Evolutionary conservation across 1,140 invertebrate species (phyloP).

Genomic region (Hermatobates lingyangjiaoensis): DNA sequence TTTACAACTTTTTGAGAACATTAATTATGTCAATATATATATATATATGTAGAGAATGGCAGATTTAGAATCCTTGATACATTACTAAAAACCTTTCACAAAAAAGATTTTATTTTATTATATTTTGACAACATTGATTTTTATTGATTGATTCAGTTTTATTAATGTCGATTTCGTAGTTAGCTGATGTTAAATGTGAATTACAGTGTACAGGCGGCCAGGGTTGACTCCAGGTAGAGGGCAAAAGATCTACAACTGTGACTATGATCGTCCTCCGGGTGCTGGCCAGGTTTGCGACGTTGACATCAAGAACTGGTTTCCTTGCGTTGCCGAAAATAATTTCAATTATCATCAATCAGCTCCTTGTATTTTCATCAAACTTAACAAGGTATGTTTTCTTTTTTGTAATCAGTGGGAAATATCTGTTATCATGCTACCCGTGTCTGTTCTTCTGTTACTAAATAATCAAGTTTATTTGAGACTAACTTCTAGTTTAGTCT

Average conservation of each 20-base stretch:
- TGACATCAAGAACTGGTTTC: slow-evolving; percentile 37
- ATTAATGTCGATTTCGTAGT: slow-evolving; percentile 19
- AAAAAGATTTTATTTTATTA: neutral
- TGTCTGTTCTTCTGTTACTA: too few species aligned
- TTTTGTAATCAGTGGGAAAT: slow-evolving; percentile 39
- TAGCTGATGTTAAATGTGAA: neutral
- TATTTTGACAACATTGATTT: slow-evolving; percentile 18
- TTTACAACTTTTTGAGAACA: too few species aligned
- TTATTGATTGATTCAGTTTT: slow-evolving; percentile 19
- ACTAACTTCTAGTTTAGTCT: too few species aligned
- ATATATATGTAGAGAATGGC: too few species aligned
- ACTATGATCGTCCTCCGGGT: slow-evolving; percentile 37
- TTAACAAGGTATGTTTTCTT: slow-evolving; percentile 43
- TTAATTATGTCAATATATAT: too few species aligned
- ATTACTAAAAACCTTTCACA: neutral
- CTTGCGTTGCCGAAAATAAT: slow-evolving; percentile 45
- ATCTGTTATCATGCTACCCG: neutral
- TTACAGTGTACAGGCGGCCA: slow-evolving; percentile 44
- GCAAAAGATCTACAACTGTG: slow-evolving; percentile 45
- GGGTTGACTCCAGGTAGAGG: slow-evolving; percentile 40
- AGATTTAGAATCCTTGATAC: neutral
- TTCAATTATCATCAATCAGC: slow-evolving; percentile 43
- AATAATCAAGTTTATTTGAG: too few species aligned
- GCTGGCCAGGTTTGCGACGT: slow-evolving; percentile 52
- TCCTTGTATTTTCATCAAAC: slow-evolving; percentile 33